Base-by-base conservation (phyloP, 2,113 vertebrate genomes). In the Dasyornis broadbenti region DNA sequence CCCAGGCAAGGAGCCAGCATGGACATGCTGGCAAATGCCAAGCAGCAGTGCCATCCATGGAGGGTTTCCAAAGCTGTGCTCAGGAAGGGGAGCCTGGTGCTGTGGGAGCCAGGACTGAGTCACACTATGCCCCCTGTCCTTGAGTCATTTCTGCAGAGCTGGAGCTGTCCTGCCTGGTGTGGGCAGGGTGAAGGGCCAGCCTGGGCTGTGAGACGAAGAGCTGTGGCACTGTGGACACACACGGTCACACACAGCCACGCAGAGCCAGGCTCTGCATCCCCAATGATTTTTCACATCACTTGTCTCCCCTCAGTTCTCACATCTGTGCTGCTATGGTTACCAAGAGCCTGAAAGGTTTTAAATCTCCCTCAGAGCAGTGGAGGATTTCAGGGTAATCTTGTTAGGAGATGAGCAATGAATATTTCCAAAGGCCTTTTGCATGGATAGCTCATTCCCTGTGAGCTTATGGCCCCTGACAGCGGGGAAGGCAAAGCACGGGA, bases 321-420 rank as follows among this genome's bases (percentile, higher is more conserved):
- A 90, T 97, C 93, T 70, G 88, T 42, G 96, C 94, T 97, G 96
- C 95, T 81, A 96, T 97, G 95, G 95, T 96, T 96, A 96, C 96
- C 16, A 2, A 92, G 86, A 94, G 94, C 79, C 93, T 86, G 93
- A n/a, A 85, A 90, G 95, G 93, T 16, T 96, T 90, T 88, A 88
- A 83, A 92, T 92, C 95, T 95, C 90, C 93, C 93, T 94, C 82
- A 89, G 80, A 97, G 95, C 95, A 77, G 90, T 69, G 85, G 88
- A 93, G 95, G 90, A 88, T 95, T 96, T 96, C 88, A 80, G 94
- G 56, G 60, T 97, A 97, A 97, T 97, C 96, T 97, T 95, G 94
- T 97, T 97, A 96, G 89, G 94, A 95, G 93, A 96, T 96, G 96
- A 97, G 94, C 95, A 94, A 95, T 97, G 96, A 97, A 95, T 94